Evolutionary conservation across 1,140 invertebrate species (phyloP).

Genomic region (Drosophila biarmipes): DNA sequence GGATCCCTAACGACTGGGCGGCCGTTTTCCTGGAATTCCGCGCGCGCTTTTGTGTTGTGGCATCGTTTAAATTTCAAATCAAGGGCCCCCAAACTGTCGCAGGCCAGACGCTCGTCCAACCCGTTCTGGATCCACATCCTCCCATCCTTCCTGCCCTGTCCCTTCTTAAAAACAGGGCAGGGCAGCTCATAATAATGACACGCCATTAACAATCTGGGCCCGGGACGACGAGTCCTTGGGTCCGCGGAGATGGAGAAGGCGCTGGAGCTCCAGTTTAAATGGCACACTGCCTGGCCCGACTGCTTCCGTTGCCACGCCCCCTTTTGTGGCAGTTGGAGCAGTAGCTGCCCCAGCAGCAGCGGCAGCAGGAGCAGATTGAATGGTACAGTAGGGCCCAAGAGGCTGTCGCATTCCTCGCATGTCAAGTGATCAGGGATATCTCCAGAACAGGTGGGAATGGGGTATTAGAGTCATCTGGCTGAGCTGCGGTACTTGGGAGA

Average conservation of each 20-base stretch:
- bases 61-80: constrained; percentile 81
- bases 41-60: constrained; percentile 66
- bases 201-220: constrained; percentile 74
- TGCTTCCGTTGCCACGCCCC: constrained; percentile 78
- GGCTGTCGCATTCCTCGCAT: constrained; percentile 31
- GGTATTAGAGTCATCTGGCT: neutral
- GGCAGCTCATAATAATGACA: constrained; percentile 79
- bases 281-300: constrained; percentile 62
- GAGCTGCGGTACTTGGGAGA: neutral
- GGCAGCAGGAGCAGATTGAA: constrained; percentile 24
- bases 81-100: constrained; percentile 71
- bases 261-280: constrained; percentile 72
- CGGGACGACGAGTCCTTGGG: constrained; percentile 37
- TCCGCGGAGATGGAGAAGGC: neutral
- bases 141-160: neutral
- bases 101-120: constrained; percentile 63
- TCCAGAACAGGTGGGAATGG: neutral
- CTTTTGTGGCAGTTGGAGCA: constrained; percentile 26
- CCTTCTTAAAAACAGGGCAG: constrained; percentile 24
- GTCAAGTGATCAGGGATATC: neutral
- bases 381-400: constrained; percentile 61
- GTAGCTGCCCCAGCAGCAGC: constrained; percentile 12
- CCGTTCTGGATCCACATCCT: constrained; percentile 25
- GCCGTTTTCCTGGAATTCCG: constrained; percentile 76
- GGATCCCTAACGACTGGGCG: constrained; percentile 61